Evolutionary conservation across 2,113 vertebrate genomes (phyloP), one percentile per base, ranked within the genome.

Genomic region (Girardinichthys multiradiatus): DNA sequence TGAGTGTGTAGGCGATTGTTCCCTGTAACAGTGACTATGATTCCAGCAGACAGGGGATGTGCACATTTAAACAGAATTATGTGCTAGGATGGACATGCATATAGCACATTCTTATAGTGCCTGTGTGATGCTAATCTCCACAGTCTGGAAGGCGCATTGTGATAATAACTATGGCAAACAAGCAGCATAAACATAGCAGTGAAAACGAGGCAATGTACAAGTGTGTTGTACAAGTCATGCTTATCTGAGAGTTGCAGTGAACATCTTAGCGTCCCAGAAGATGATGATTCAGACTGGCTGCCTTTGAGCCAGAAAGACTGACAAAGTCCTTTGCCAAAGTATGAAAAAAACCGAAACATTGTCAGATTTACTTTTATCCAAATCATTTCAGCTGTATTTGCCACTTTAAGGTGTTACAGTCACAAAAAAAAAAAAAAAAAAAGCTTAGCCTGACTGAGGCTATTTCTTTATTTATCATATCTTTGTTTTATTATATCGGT

Each of bases 11-110:
- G 87, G 89, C 74, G 83, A 75, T 68, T 75, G 71, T 81, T 82
- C 80, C 79, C 86, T 82, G 70, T 76, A 59, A 39, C 60, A 72
- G 58, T 89, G 87, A 91, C 80, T 81, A 9, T 84, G 54, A 91
- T 73, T 83, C 74, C 70, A 88, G 35, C n/a, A 87, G 87, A 86
- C 90, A 86, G 68, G 59, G 29, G 29, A 62, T 33, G 14, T 76
- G 39, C 61, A 62, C 17, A 33, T 29, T 57, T 48, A 45, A 29
- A 30, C 58, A 67, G 54, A 64, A 77, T 45, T 62, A 54, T 35
- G 59, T 24, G 4, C 65, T 77, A 81, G 79, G 33, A 75, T 62
- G 59, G 37, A 78, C 69, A 58, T 31, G 45, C 39, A 30, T 10
- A 21, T 29, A 62, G 3, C 26, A 0, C 48, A 68, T 65, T 68